Percentiles rank a stretch among this genome's conserved stretches.
phyloP scores from a whole-genome alignment of 2,113 vertebrate genomes.

The Xenus cinereus region DNA sequence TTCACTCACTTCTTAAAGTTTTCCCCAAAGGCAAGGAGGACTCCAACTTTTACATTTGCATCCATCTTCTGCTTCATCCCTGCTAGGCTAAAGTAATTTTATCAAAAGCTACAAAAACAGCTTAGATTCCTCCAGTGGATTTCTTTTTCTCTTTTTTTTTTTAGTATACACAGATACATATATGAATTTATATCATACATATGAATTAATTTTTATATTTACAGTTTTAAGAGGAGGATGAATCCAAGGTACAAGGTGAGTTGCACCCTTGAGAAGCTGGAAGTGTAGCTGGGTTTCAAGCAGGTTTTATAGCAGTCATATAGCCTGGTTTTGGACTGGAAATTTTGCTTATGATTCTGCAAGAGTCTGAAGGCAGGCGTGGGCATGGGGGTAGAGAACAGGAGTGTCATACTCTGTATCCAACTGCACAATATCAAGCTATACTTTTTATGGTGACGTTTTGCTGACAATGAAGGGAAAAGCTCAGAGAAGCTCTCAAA shows the following conservation, averaged over 20 bases:
- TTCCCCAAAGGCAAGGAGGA: background rate
- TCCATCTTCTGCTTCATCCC: background rate
- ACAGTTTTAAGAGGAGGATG: background rate
- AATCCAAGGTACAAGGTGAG: background rate
- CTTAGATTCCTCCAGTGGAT: background rate
- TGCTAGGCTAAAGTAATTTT: background rate
- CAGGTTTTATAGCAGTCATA: background rate
- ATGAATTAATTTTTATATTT: background rate
- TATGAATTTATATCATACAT: background rate
- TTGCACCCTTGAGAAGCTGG: background rate
- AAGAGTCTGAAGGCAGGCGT: background rate
- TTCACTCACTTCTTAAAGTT: background rate
- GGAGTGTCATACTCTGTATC: background rate
- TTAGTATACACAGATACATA: fast-evolving
- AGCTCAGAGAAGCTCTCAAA: background rate
- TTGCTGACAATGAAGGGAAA: background rate
- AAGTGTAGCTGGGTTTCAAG: background rate
- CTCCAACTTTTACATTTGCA: background rate
- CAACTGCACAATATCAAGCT: background rate
- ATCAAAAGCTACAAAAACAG: background rate
- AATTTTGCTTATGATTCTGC: background rate
- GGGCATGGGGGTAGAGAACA: background rate
- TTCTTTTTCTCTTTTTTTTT: background rate
- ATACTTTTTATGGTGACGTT: background rate
- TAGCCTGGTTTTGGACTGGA: background rate